Evolutionary conservation across 2,113 vertebrate species (phyloP).

Genomic region (Lethenteron reissneri): DNA sequence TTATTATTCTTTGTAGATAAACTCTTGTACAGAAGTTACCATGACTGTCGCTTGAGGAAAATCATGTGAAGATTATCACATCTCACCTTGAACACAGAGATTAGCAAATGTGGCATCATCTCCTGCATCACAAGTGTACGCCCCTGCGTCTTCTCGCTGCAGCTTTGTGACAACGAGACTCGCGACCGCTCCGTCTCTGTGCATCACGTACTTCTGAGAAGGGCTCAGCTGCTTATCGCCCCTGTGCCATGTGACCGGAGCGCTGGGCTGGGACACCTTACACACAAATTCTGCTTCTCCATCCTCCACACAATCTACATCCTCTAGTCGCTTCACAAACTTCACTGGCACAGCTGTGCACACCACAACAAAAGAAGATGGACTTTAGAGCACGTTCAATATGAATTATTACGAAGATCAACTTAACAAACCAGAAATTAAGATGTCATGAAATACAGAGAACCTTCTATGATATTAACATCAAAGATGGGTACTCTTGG

Average conservation of each 20-base stretch:
- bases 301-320: background rate
- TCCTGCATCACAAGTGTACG: conserved; percentile 2
- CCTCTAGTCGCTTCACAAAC: background rate
- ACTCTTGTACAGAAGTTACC: too few relatives aligned
- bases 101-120: background rate
- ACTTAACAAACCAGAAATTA: too few relatives aligned
- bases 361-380: too few relatives aligned
- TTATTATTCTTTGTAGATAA: too few relatives aligned
- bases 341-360: background rate
- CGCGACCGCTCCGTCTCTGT: conserved; percentile 13
- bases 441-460: too few relatives aligned
- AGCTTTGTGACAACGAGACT: background rate
- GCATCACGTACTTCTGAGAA: conserved; percentile 47
- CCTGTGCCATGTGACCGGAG: conserved; percentile 30
- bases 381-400: too few relatives aligned
- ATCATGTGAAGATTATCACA: background rate
- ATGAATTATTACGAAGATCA: too few relatives aligned
- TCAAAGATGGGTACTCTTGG: too few relatives aligned
- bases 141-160: background rate
- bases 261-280: conserved; percentile 18
- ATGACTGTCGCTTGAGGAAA: background rate
- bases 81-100: background rate
- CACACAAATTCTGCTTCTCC: conserved; percentile 12
- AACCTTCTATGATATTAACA: too few relatives aligned
- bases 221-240: conserved; percentile 21